phyloP scores from a whole-genome alignment of 2,888 invertebrate genomes.

The Eristalis tenax region DNA sequence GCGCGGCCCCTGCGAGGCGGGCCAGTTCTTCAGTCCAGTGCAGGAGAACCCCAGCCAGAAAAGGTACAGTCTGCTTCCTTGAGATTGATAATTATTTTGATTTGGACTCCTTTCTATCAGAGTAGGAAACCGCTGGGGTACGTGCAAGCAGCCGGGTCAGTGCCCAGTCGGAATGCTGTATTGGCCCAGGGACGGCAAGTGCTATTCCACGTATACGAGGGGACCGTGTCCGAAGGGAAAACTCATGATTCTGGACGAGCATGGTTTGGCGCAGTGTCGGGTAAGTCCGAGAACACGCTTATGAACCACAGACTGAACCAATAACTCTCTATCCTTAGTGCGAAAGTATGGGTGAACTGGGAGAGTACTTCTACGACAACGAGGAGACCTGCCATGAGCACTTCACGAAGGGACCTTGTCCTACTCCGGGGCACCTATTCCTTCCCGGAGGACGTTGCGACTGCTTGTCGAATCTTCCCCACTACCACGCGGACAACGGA shows the following conservation, averaged over 20 bases:
- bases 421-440: slow-evolving; percentile 88
- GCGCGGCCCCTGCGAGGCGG: slow-evolving; percentile 87
- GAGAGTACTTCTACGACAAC: slow-evolving; percentile 83
- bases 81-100: slow-evolving; percentile 48
- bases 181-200: slow-evolving; percentile 90
- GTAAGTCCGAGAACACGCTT: slow-evolving; percentile 78
- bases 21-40: slow-evolving; percentile 89
- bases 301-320: background rate
- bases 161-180: slow-evolving; percentile 86
- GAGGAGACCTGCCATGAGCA: slow-evolving; percentile 90
- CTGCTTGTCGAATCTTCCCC: slow-evolving; percentile 87
- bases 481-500: slow-evolving; percentile 86
- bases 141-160: slow-evolving; percentile 85
- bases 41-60: slow-evolving; percentile 77
- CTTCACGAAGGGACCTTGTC: slow-evolving; percentile 90
- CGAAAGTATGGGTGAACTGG: slow-evolving; percentile 82
- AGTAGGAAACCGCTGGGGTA: slow-evolving; percentile 86
- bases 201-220: slow-evolving; percentile 87
- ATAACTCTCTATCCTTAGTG: slow-evolving; percentile 81
- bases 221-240: slow-evolving; percentile 91
- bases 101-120: slow-evolving; percentile 78
- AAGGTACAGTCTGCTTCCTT: slow-evolving; percentile 70
- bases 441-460: slow-evolving; percentile 88
- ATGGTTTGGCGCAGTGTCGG: slow-evolving; percentile 86
- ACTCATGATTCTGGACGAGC: slow-evolving; percentile 84